Base-by-base conservation (phyloP, 1,140 invertebrate genomes). In the Caerostris darwini region DNA sequence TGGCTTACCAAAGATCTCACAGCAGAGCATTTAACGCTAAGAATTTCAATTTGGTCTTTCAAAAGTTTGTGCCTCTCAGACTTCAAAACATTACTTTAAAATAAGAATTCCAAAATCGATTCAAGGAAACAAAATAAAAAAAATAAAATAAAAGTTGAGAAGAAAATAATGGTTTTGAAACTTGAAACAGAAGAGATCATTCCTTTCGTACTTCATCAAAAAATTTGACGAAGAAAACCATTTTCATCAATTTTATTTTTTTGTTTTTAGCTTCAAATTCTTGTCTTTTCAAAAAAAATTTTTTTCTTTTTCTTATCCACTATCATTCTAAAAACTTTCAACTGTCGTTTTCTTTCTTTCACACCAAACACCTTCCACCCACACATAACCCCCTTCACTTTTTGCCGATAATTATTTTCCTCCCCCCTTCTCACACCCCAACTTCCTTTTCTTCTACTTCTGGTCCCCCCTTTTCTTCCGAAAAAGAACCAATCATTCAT, bases 401-500 rank as follows among this genome's bases (percentile, higher is more conserved):
- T 57, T 86, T 57, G 61, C 50, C 91, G 82, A 86, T 92, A 92
- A 92, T 92, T 92, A 92, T 86, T 92, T 92, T 58, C 7, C 12
- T 12, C 14, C 54, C 53, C 19, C 10, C 3, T 10, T 5, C 7
- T 17, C 53, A 4, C 19, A n/a, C 34, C 50, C 69, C 69, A 0
- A 0, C 61, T 3, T 5, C 61, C 1, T 3, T n/a, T n/a, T 67
- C n/a, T 67, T 34, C 34, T 1, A 2, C 34, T 34, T 34, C 34
- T 34, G 34, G 19, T n/a, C 12, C 54, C 19, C 53, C 34, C 86
- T 4, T 83, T 85, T 88, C 69, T 77, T 57, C 69, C 10, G 50
- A 67, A 61, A 89, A 93, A 61, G 92, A 89, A 94, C 86, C 86
- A 94, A 93, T 82, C 86, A 88, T 89, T 69, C 83, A 88, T 89